Base-by-base conservation (phyloP, 2,888 invertebrate species). In the Venusia cambrica region DNA sequence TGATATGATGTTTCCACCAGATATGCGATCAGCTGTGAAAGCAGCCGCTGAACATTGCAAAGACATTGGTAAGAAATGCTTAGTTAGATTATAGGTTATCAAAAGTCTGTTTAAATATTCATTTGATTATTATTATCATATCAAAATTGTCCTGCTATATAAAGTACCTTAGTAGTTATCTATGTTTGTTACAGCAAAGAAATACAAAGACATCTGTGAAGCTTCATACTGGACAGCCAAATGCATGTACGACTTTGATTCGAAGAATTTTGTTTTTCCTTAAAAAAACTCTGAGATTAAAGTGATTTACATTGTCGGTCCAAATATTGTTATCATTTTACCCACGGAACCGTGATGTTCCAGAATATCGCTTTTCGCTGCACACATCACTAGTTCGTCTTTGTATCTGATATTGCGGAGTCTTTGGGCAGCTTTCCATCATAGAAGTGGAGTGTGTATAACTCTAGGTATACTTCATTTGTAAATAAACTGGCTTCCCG, bases 201-300 rank as follows among this genome's bases (percentile, higher is more conserved):
- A 76, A 35, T 76, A 79, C 35, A 79, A 83, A 31, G 83, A 84
- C 13, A 41, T 84, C 6, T 85, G 84, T 33, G 84, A 84, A 46
- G 69, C 68, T 1, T 72, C 81, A 0, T 84, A 72, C 32, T 79
- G 74, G 71, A 76, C 72, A 1, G 76, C 85, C 0, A 83, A 78
- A 53, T 84, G 85, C 45, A 74, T 81, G 73, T 84, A 80, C 35
- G 78, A 81, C 1, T 66, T 48, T 18, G 80, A 83, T 22, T 58
- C 84, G 1, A 57, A 63, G 11, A 78, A 69, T 44, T 83, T 83
- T 44, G 54, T 83, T 1, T 85, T 84, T 42, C 77, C 84, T 17
- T 84, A 42, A 67, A 28, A 9, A 8, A n/a, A 5, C 5, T 11
- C 6, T 12, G 1, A 6, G 13, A 11, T n/a, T 3, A 2, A 5